A percentile compares a stretch with the other conserved stretches of the same genome.
Conservation (phyloP, 2,888 invertebrate species). For the Bursaphelenchus okinawaensis region DNA sequence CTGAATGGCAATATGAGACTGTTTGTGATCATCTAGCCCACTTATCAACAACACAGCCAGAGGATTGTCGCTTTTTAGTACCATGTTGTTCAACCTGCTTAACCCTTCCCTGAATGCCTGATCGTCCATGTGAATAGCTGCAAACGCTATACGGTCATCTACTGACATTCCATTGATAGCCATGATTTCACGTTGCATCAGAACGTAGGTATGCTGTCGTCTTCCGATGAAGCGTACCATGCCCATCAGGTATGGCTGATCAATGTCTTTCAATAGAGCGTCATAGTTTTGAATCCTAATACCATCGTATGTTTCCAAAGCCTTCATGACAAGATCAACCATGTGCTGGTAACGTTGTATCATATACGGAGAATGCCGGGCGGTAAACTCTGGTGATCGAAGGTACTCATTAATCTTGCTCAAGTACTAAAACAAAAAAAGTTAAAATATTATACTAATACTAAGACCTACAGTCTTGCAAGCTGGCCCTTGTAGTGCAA, state of each 20-base stretch:
- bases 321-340: constrained; percentile 1
- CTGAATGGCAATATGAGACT: constrained; percentile 17
- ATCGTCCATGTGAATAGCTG: constrained; percentile 32
- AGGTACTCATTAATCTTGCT: constrained; percentile 1
- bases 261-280: neutral
- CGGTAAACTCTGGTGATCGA: neutral
- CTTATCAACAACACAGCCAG: constrained; percentile 21
- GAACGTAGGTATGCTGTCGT: constrained; percentile 6
- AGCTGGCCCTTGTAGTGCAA: constrained; percentile 21
- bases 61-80: constrained; percentile 15
- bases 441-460: neutral
- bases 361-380: neutral
- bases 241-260: constrained; percentile 12
- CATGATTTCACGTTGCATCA: constrained; percentile 8
- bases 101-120: constrained; percentile 12
- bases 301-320: constrained; percentile 3
- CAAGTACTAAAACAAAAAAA: constrained; percentile 9
- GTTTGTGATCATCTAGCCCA: constrained; percentile 24
- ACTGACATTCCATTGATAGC: neutral
- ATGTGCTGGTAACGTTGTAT: constrained; percentile 1
- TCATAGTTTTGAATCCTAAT: constrained; percentile 10
- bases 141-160: constrained; percentile 17
- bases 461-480: constrained; percentile 15
- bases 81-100: neutral
- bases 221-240: constrained; percentile 12